Conservation (phyloP, 1,140 invertebrate genomes). For the Bombus confusus region DNA sequence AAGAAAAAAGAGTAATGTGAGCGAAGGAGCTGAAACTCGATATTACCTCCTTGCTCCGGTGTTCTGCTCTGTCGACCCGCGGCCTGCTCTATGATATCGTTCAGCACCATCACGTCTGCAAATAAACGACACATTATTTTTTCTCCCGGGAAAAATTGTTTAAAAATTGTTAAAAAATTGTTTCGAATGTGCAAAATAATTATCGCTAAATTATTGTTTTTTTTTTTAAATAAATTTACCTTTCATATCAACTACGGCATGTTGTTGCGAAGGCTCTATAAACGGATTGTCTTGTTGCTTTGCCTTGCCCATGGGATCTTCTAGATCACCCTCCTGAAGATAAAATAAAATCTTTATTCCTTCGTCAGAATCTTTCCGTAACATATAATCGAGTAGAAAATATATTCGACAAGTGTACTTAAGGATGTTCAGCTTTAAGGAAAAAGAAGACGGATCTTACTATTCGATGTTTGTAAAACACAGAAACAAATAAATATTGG, state of each 20-base stretch:
- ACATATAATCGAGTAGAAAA: background rate
- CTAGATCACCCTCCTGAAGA: constrained; percentile 88
- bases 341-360: background rate
- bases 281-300: constrained; percentile 96
- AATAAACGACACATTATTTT: constrained; percentile 55
- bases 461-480: too few species aligned
- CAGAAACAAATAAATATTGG: too few species aligned
- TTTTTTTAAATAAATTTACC: constrained; percentile 83
- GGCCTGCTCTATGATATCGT: constrained; percentile 98
- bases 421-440: too few species aligned
- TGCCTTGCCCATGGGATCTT: constrained; percentile 91
- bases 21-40: constrained; percentile 24
- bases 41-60: constrained; percentile 93
- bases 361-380: background rate
- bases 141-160: background rate
- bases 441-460: too few species aligned
- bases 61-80: constrained; percentile 92
- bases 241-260: constrained; percentile 96
- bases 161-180: too few species aligned
- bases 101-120: constrained; percentile 98
- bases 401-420: background rate
- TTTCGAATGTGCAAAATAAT: background rate
- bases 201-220: background rate
- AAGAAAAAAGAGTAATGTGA: constrained; percentile 10
- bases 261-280: constrained; percentile 92